Conservation (phyloP, 2,888 invertebrate species). For the Dicyrtoma fusca region DNA sequence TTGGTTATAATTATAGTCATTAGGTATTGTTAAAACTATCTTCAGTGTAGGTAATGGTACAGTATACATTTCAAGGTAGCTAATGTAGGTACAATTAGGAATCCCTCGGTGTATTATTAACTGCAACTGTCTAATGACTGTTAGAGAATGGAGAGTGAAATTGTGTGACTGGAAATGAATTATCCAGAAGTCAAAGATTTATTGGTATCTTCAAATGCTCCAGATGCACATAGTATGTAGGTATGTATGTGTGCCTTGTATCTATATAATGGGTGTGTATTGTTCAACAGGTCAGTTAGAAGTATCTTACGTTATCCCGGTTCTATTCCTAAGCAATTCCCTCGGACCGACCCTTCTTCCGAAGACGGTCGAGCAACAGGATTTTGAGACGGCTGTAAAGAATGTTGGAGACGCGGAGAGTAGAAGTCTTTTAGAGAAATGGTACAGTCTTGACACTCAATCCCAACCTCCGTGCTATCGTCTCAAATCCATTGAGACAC, state of each 20-base stretch:
- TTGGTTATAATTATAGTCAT: too few relatives aligned
- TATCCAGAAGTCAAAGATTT: neutral
- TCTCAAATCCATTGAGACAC: slow-evolving; percentile 66
- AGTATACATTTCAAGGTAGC: too few relatives aligned
- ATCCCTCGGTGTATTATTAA: too few relatives aligned
- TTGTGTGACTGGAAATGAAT: neutral
- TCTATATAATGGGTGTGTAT: neutral
- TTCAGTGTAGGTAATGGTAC: too few relatives aligned
- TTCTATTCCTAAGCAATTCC: slow-evolving; percentile 77
- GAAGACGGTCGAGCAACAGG: slow-evolving; percentile 75
- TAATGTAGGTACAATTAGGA: too few relatives aligned
- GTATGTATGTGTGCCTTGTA: neutral
- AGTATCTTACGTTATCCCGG: slow-evolving; percentile 74
- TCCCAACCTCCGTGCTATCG: slow-evolving; percentile 77
- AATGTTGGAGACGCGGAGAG: slow-evolving; percentile 64
- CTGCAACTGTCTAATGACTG: too few relatives aligned
- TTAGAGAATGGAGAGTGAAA: too few relatives aligned
- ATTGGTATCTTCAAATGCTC: neutral
- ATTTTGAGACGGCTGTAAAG: slow-evolving; percentile 75
- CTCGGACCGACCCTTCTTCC: slow-evolving; percentile 77
- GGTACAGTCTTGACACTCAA: slow-evolving; percentile 73
- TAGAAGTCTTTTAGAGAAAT: slow-evolving; percentile 59
- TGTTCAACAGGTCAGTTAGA: slow-evolving; percentile 69
- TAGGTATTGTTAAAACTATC: too few relatives aligned
- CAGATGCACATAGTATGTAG: neutral